These are phyloP conservation scores for Tinamus guttatus DNA, from an alignment of 2,113 vertebrate genomes.

Conservation along the genomic window DNA sequence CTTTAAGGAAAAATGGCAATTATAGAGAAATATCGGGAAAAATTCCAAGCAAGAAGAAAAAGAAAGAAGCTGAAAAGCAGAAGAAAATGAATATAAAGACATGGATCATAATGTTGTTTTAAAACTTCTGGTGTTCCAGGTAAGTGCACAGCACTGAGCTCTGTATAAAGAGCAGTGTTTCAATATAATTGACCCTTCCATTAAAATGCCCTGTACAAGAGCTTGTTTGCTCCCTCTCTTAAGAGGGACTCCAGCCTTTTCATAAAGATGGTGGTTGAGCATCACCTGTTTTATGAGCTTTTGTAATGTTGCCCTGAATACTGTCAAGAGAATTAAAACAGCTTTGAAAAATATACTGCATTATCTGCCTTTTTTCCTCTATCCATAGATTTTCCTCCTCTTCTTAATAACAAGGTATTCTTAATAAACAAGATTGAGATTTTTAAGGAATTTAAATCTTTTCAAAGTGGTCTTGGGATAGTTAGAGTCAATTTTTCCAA, in stretches of 20 bases:
- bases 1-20: neutral
- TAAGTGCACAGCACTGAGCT: neutral
- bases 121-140: neutral
- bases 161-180: neutral
- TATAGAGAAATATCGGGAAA: neutral
- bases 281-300: neutral
- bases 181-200: neutral
- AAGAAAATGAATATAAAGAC: neutral
- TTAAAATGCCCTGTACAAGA: neutral
- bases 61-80: neutral
- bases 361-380: neutral
- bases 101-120: neutral
- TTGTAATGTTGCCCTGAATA: neutral
- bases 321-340: neutral
- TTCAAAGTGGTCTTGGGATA: neutral
- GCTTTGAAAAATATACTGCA: neutral
- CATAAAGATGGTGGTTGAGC: neutral
- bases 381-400: neutral
- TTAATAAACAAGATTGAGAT: neutral
- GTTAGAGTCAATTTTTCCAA: neutral
- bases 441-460: neutral
- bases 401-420: neutral
- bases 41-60: neutral
- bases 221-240: neutral
- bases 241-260: neutral